phyloP scores from a whole-genome alignment of 2,888 invertebrate species.

The Drosophila peninsularis region DNA sequence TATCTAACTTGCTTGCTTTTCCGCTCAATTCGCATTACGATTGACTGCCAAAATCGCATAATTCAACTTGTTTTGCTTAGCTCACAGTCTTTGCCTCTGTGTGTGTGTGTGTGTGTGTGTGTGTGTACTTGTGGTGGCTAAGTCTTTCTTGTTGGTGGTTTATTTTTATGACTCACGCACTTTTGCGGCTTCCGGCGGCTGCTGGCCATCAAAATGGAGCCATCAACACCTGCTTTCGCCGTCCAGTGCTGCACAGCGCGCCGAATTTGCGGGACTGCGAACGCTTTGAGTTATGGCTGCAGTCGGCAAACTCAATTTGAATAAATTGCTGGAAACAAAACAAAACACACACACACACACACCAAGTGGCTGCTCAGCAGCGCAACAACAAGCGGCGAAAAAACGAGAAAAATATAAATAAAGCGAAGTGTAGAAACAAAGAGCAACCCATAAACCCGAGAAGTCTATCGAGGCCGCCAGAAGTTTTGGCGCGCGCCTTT shows the following conservation, averaged over 20 bases:
- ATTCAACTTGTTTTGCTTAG: slow-evolving; percentile 61
- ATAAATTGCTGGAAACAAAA: slow-evolving; percentile 73
- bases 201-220: slow-evolving; percentile 77
- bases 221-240: slow-evolving; percentile 73
- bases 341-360: slow-evolving; percentile 36
- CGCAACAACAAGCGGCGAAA: too few species aligned
- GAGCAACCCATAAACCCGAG: slow-evolving; percentile 53
- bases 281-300: slow-evolving; percentile 76
- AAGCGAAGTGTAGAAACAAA: slow-evolving; percentile 56
- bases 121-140: slow-evolving; percentile 16
- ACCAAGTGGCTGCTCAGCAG: slow-evolving; percentile 40
- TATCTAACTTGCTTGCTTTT: slow-evolving; percentile 4
- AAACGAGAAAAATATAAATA: not conserved
- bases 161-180: slow-evolving; percentile 79
- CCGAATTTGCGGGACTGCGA: slow-evolving; percentile 20
- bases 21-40: slow-evolving; percentile 46
- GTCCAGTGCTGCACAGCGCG: slow-evolving; percentile 44
- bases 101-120: slow-evolving; percentile 6
- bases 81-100: slow-evolving; percentile 13
- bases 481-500: slow-evolving; percentile 66
- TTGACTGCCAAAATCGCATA: slow-evolving; percentile 76
- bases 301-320: slow-evolving; percentile 78
- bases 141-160: slow-evolving; percentile 42
- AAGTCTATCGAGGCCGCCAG: slow-evolving; percentile 66
- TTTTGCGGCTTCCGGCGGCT: slow-evolving; percentile 78